Evolutionary conservation across 2,888 invertebrate species (phyloP).

Genomic region (Dendrolimus houi): DNA sequence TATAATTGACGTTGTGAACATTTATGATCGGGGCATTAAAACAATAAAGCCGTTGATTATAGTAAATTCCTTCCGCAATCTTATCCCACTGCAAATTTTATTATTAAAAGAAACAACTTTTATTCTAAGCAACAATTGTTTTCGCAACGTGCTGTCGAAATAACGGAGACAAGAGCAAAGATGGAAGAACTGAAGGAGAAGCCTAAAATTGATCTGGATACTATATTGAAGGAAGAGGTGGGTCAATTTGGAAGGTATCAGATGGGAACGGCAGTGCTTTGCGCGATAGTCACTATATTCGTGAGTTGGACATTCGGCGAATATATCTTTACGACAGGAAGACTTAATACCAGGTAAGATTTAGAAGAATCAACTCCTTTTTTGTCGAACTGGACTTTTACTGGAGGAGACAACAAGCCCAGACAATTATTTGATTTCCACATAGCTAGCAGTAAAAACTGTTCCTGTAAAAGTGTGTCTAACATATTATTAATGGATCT

Average conservation of each 20-base stretch:
- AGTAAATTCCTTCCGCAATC: neutral
- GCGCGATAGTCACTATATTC: constrained; percentile 18
- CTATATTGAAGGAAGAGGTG: constrained; percentile 26
- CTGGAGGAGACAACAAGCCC: neutral
- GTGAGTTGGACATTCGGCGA: constrained; percentile 21
- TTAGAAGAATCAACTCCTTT: neutral
- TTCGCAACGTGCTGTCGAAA: neutral
- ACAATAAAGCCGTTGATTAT: neutral
- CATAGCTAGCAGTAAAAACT: neutral
- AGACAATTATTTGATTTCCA: neutral
- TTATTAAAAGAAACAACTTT: neutral
- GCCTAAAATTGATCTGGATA: constrained; percentile 25
- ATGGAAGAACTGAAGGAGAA: neutral
- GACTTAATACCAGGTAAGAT: constrained; percentile 28
- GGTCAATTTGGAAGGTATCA: constrained; percentile 35
- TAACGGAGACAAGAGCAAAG: neutral
- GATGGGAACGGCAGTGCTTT: constrained; percentile 16
- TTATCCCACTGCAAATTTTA: neutral
- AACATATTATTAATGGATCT: neutral
- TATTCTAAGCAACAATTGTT: neutral
- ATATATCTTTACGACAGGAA: constrained; percentile 31
- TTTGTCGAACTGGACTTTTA: neutral
- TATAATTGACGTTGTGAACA: neutral
- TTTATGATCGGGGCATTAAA: neutral
- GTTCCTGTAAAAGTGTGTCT: neutral